phyloP scores from a whole-genome alignment of 2,113 vertebrate species.

The Festucalex cinctus region DNA sequence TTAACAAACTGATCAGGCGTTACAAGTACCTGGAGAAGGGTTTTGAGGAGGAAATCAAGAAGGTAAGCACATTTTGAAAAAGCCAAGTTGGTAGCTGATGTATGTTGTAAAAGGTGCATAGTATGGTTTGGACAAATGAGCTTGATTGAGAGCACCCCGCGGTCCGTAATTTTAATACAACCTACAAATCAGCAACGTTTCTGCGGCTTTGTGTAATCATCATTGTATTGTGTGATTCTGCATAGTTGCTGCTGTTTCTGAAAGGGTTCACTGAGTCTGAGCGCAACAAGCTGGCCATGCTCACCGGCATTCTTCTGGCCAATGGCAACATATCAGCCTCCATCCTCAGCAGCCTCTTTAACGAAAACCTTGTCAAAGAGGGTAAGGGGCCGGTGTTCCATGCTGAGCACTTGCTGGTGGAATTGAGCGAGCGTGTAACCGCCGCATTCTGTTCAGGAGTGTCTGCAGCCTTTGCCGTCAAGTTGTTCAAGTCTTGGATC shows the following conservation, averaged over 20 bases:
- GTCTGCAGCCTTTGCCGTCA: constrained; percentile 97
- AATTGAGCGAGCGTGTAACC: not conserved
- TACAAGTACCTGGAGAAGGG: constrained; percentile 99
- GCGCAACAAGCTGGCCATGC: constrained; percentile 97
- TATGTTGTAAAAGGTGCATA: not conserved
- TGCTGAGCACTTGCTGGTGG: no score
- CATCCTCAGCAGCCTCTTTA: constrained; percentile 95
- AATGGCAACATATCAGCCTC: constrained; percentile 94
- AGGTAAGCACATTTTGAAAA: constrained; percentile 71
- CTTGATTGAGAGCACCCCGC: not conserved
- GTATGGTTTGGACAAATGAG: no score
- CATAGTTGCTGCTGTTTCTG: constrained; percentile 93
- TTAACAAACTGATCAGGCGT: constrained; percentile 99
- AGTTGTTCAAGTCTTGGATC: constrained; percentile 98
- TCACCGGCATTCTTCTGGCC: constrained; percentile 95
- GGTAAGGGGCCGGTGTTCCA: constrained; percentile 64
- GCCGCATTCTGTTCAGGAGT: constrained; percentile 74
- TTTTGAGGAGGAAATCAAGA: constrained; percentile 99
- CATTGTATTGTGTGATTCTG: constrained; percentile 5
- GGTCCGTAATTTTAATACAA: not conserved
- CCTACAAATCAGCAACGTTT: not conserved
- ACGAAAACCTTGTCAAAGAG: constrained; percentile 98
- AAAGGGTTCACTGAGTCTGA: constrained; percentile 98
- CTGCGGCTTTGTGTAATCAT: not conserved
- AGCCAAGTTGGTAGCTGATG: not conserved